Conservation (phyloP, 2,888 invertebrate genomes). For the Lumbricus terrestris region DNA sequence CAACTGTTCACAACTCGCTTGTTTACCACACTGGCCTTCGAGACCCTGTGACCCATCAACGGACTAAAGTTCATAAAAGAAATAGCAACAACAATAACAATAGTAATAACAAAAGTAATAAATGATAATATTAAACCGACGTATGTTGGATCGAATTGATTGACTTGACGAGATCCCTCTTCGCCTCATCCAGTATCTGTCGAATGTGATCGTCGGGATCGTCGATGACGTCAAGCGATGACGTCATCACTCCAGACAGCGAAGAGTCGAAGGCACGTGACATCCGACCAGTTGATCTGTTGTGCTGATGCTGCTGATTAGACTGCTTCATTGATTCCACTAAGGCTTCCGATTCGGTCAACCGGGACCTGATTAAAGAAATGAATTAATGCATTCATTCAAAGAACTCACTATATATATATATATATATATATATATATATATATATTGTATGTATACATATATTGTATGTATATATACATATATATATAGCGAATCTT, state of each 20-base stretch:
- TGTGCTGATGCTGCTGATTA: constrained; percentile 27
- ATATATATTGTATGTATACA: too few relatives aligned
- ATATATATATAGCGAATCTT: too few relatives aligned
- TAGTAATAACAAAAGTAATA: too few relatives aligned
- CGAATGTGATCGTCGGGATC: constrained; percentile 50
- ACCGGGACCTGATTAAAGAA: constrained; percentile 76
- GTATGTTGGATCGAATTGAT: constrained; percentile 15
- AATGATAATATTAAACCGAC: not conserved
- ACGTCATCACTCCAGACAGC: constrained; percentile 10
- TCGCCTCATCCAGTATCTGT: constrained; percentile 72
- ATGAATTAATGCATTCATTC: too few relatives aligned
- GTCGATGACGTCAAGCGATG: constrained; percentile 23
- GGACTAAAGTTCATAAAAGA: too few relatives aligned
- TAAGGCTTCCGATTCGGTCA: constrained; percentile 82
- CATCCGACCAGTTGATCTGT: constrained; percentile 38
- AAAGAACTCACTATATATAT: too few relatives aligned
- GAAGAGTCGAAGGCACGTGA: not conserved
- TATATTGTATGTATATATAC: too few relatives aligned
- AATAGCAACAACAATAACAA: too few relatives aligned
- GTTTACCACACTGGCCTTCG: too few relatives aligned
- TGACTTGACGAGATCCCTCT: constrained; percentile 68
- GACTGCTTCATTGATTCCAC: constrained; percentile 69
- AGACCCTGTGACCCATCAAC: too few relatives aligned
- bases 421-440: too few relatives aligned
- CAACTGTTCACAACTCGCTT: too few relatives aligned